Percentiles rank a stretch among this genome's conserved stretches.
Evolutionary conservation across 1,140 invertebrate genomes (phyloP).

Genomic region (Bombus superbus): DNA sequence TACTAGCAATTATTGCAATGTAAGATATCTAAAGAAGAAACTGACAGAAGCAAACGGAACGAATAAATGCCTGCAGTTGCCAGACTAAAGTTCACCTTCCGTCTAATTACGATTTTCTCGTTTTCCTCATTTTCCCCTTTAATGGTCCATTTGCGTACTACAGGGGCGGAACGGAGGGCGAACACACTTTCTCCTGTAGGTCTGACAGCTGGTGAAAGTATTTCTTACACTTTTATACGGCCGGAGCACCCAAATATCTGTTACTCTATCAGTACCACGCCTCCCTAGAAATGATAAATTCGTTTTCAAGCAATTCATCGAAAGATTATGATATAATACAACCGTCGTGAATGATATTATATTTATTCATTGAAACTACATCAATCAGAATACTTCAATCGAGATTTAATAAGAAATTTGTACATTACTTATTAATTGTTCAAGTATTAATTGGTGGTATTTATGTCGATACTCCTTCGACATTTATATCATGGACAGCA

Average conservation of each 20-base stretch:
- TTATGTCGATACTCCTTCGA: not conserved
- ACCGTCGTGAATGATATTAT: not conserved
- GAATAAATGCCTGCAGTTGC: not conserved
- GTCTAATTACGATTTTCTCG: not conserved
- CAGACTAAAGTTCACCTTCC: not conserved
- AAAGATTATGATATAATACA: not conserved
- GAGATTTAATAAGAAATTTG: not conserved
- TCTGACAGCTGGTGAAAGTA: slow-evolving; percentile 65
- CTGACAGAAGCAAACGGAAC: not conserved
- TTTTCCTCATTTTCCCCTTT: slow-evolving; percentile 18
- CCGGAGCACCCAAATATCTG: slow-evolving; percentile 48
- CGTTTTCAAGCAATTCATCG: not conserved
- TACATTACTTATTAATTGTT: not conserved
- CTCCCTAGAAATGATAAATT: slow-evolving; percentile 34
- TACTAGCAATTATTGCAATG: not conserved
- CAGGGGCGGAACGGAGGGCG: slow-evolving; percentile 57
- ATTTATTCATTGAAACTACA: not conserved
- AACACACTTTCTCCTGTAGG: slow-evolving; percentile 60
- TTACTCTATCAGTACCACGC: slow-evolving; percentile 40
- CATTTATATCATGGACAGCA: not conserved
- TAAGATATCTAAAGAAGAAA: not conserved
- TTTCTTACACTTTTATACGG: slow-evolving; percentile 54
- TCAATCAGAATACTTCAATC: not conserved
- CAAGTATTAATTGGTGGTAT: not conserved
- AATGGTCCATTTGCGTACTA: slow-evolving; percentile 45